phyloP scores from a whole-genome alignment of 2,888 invertebrate species.

The Euclidia mi region DNA sequence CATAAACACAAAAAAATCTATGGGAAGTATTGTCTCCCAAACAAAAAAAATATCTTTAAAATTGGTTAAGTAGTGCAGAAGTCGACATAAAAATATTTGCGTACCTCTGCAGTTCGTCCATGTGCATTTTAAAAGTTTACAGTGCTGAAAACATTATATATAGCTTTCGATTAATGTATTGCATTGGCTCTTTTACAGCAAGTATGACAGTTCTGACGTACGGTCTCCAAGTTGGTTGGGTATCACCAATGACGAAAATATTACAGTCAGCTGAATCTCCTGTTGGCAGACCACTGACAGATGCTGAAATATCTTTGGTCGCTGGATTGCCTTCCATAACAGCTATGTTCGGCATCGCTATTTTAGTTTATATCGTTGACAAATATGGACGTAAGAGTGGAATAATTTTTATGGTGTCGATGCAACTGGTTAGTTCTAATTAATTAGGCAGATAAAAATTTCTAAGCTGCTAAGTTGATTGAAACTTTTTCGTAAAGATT shows the following conservation, averaged over 20 bases:
- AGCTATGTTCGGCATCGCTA: slow-evolving; percentile 73
- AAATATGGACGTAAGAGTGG: slow-evolving; percentile 78
- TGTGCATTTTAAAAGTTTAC: no score
- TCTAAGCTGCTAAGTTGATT: no score
- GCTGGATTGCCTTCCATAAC: slow-evolving; percentile 80
- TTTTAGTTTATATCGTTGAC: slow-evolving; percentile 77
- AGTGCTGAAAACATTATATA: no score
- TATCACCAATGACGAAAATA: slow-evolving; percentile 77
- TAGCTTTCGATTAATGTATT: no score
- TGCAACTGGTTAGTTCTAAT: slow-evolving; percentile 84
- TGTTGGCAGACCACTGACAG: slow-evolving; percentile 68
- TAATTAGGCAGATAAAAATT: no score
- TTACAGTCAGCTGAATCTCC: slow-evolving; percentile 73
- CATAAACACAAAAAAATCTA: no score
- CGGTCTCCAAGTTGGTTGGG: slow-evolving; percentile 82
- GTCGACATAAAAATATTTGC: no score
- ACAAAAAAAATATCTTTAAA: no score
- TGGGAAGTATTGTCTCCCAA: no score
- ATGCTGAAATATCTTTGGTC: slow-evolving; percentile 78
- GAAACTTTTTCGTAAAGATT: no score
- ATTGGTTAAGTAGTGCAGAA: no score
- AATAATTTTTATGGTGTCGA: slow-evolving; percentile 77
- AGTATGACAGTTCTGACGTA: slow-evolving; percentile 77
- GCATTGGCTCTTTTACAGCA: slow-evolving; percentile 63
- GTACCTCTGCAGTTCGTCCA: no score